These are phyloP conservation scores for Palythoa caribaeorum DNA, from an alignment of 92 coral and sea anemone species.

Conservation along the genomic window DNA sequence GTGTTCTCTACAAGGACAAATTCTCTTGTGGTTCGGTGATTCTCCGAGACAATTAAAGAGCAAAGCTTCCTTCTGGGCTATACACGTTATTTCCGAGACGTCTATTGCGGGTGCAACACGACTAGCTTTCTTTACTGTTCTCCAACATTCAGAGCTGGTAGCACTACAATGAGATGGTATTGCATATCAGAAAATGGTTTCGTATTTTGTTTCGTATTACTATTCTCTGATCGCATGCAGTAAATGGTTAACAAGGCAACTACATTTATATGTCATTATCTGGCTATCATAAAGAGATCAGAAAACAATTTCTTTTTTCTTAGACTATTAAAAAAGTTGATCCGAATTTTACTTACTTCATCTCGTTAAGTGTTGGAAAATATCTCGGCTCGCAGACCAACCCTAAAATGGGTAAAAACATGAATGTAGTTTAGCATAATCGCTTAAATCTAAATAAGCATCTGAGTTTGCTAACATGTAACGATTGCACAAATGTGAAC, in stretches of 20 bases:
- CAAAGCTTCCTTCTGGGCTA: constrained; percentile 39
- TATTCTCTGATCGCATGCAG: not conserved
- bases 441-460: too few species aligned
- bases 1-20: constrained; percentile 38
- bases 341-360: constrained; percentile 28
- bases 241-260: too few species aligned
- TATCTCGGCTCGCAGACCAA: constrained; percentile 42
- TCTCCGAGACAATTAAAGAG: constrained; percentile 31
- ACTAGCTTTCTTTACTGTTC: constrained; percentile 21
- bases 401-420: not conserved
- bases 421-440: not conserved
- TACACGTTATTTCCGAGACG: constrained; percentile 19
- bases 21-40: constrained; percentile 24
- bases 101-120: constrained; percentile 42
- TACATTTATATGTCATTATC: too few species aligned
- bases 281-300: too few species aligned
- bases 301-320: too few species aligned
- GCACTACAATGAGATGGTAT: constrained; percentile 7
- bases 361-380: constrained; percentile 34
- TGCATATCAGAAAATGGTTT: not conserved
- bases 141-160: constrained; percentile 17
- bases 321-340: not conserved
- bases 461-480: too few species aligned
- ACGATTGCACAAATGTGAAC: too few species aligned
- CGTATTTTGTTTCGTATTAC: not conserved